phyloP scores from a whole-genome alignment of 2,888 invertebrate genomes.

The Melinopterus prodromus region DNA sequence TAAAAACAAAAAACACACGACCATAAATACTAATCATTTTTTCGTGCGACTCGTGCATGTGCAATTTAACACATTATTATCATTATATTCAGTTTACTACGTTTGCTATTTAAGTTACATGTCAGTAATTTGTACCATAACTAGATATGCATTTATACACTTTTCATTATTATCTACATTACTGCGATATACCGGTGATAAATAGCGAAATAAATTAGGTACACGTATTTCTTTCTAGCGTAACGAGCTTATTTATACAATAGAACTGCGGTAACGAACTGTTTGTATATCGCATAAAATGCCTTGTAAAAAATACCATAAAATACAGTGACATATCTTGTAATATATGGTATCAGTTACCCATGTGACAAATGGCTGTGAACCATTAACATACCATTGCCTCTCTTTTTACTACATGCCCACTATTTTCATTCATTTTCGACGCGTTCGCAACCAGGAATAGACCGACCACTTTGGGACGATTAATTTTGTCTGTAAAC shows the following conservation, averaged over 20 bases:
- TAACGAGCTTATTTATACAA: conserved; percentile 4
- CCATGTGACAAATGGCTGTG: not conserved
- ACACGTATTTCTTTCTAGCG: not conserved
- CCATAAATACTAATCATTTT: not conserved
- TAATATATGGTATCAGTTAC: not conserved
- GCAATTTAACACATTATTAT: not conserved
- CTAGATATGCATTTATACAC: not conserved
- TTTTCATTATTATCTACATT: not conserved
- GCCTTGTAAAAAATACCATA: not conserved
- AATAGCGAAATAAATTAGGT: not conserved
- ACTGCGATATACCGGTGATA: not conserved
- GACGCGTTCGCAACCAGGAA: not conserved
- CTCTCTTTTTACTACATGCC: not conserved
- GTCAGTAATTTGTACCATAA: not conserved
- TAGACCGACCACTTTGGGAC: not conserved
- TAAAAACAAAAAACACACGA: not conserved
- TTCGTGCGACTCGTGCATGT: not conserved
- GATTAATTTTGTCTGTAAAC: conserved; percentile 4
- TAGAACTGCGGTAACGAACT: not conserved
- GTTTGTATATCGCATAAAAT: not conserved
- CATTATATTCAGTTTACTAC: not conserved
- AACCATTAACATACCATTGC: not conserved
- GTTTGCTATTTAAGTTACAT: not conserved
- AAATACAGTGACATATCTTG: not conserved
- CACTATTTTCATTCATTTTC: not conserved